Percentiles rank a stretch among this genome's conserved stretches.
Evolutionary conservation across 2,113 vertebrate species (phyloP).

Genomic region (Thymallus thymallus): DNA sequence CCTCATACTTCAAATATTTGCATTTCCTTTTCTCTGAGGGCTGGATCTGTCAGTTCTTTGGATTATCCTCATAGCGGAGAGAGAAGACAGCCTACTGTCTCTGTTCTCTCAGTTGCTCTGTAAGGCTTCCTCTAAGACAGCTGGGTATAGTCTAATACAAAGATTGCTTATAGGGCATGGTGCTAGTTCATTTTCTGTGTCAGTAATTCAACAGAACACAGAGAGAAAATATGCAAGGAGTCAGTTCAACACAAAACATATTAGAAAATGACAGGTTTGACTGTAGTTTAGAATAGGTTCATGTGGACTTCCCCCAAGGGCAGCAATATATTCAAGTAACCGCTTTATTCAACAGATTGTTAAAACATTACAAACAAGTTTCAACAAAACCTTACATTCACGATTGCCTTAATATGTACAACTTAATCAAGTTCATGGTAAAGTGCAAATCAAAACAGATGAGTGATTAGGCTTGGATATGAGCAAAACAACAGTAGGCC

Average conservation of each 20-base stretch:
- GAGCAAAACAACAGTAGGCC: background rate
- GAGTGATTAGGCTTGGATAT: background rate
- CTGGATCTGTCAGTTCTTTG: background rate
- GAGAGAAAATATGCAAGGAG: background rate
- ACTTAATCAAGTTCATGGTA: background rate
- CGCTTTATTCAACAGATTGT: background rate
- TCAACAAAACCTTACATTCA: background rate
- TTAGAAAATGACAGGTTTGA: background rate
- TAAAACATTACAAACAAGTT: background rate
- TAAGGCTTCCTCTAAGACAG: background rate
- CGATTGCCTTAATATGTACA: background rate
- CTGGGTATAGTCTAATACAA: conserved; percentile 1
- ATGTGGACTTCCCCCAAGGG: background rate
- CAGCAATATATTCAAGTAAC: background rate
- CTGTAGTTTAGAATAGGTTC: background rate
- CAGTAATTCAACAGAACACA: background rate
- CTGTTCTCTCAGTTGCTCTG: background rate
- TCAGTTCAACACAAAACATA: background rate
- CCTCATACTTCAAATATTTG: conserved; percentile 17
- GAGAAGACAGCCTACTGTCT: background rate
- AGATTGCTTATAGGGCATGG: background rate
- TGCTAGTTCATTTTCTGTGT: background rate
- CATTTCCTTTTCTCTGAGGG: background rate
- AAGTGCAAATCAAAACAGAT: background rate
- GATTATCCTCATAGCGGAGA: background rate